A percentile compares a stretch with the other conserved stretches of the same genome.
Evolutionary conservation across 2,797 vertebrate genomes (phyloP).

Genomic region (Mus spretus): DNA sequence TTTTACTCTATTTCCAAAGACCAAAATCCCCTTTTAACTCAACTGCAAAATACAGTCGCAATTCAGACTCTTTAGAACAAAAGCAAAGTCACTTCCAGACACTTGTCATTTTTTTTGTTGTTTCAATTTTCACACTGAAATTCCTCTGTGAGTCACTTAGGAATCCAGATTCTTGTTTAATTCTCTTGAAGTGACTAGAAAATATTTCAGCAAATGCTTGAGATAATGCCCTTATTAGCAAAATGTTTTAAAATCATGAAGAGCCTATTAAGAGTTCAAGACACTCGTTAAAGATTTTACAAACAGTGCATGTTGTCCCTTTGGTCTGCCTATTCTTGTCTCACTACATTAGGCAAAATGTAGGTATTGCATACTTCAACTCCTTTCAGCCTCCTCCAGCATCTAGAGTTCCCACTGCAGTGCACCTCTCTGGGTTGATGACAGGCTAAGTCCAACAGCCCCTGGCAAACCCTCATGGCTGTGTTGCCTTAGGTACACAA

Average conservation of each 20-base stretch:
- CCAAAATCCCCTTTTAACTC: conserved; percentile 28
- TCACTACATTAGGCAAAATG: conserved; percentile 70
- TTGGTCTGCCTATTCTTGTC: conserved; percentile 54
- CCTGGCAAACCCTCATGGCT: neutral
- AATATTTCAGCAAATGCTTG: conserved; percentile 70
- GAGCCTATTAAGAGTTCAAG: conserved; percentile 71
- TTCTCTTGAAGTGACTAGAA: conserved; percentile 77
- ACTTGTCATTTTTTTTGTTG: conserved; percentile 4
- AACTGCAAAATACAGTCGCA: conserved; percentile 56
- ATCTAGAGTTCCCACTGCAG: conserved; percentile 47
- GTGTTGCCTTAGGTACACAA: conserved; percentile 33
- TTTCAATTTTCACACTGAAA: conserved; percentile 64
- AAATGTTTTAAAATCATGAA: conserved; percentile 77
- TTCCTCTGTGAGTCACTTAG: conserved; percentile 72
- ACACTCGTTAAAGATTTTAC: conserved; percentile 13
- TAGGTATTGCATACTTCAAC: conserved; percentile 58
- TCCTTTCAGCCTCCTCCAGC: conserved; percentile 46
- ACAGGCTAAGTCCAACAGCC: conserved; percentile 66
- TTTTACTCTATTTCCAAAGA: conserved; percentile 59
- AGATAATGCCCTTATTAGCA: conserved; percentile 78
- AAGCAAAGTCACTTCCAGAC: conserved; percentile 73
- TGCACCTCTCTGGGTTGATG: neutral
- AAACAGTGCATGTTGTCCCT: conserved; percentile 71
- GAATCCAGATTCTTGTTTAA: conserved; percentile 67
- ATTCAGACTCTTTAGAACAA: conserved; percentile 63